Evolutionary conservation across 2,888 invertebrate genomes (phyloP).

Genomic region (Chrysolina haemoptera): DNA sequence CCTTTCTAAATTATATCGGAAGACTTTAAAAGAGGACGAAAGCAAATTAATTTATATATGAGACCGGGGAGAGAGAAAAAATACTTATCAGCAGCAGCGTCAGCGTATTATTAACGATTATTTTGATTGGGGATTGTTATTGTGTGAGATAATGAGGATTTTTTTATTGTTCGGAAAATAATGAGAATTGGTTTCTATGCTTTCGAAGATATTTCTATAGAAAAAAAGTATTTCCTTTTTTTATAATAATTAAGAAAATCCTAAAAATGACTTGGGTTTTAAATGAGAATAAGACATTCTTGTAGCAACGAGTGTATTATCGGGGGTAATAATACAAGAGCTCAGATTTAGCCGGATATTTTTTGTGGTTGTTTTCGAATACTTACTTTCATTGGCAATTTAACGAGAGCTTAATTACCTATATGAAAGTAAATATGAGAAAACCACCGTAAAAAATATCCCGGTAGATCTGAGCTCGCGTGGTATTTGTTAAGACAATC

Average conservation of each 20-base stretch:
- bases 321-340: no score
- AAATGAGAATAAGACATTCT: no score
- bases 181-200: slow-evolving; percentile 49
- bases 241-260: neutral
- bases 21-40: slow-evolving; percentile 59
- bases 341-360: no score
- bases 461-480: no score
- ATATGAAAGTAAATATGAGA: no score
- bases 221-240: slow-evolving; percentile 41
- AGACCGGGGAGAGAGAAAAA: slow-evolving; percentile 44
- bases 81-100: slow-evolving; percentile 53
- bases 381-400: no score
- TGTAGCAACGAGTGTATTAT: no score
- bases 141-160: slow-evolving; percentile 53
- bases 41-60: slow-evolving; percentile 60
- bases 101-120: slow-evolving; percentile 54
- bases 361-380: no score
- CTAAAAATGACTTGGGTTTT: no score
- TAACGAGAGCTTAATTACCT: no score
- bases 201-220: slow-evolving; percentile 46
- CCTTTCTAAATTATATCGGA: slow-evolving; percentile 60
- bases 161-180: slow-evolving; percentile 51
- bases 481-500: no score
- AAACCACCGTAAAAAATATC: no score
- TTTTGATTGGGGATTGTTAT: slow-evolving; percentile 56